Evolutionary conservation across 2,113 vertebrate genomes (phyloP).

Genomic region (Candoia aspera): DNA sequence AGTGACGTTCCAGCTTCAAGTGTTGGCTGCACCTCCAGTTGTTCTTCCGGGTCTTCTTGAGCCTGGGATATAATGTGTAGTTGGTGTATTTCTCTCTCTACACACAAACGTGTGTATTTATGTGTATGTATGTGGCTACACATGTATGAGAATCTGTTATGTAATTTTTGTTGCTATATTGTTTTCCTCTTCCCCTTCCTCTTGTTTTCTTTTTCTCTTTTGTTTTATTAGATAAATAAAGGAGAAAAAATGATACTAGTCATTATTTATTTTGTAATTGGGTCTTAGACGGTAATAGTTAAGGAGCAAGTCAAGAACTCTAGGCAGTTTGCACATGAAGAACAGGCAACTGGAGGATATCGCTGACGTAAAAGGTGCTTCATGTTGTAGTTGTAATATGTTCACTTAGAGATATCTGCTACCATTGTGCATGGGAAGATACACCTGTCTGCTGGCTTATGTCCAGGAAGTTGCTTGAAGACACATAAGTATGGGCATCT

Average conservation of each 20-base stretch:
- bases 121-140: not conserved
- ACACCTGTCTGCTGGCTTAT: not conserved
- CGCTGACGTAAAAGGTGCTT: not conserved
- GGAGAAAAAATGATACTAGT: not conserved
- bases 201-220: not conserved
- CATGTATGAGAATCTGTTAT: not conserved
- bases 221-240: not conserved
- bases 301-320: not conserved
- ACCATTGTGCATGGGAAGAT: not conserved
- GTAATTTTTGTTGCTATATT: not conserved
- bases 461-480: not conserved
- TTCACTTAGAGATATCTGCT: no score
- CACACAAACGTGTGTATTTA: no score
- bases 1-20: no score
- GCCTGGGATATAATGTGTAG: no score
- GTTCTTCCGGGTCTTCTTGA: no score
- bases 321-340: not conserved
- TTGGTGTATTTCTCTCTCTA: no score
- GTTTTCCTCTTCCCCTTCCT: not conserved
- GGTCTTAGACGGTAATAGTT: not conserved
- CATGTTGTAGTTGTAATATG: not conserved
- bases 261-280: not conserved
- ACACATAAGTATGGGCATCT: not conserved
- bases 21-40: no score
- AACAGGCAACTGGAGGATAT: not conserved